Conservation (phyloP, 1,140 invertebrate genomes). For the Euglossa dilemma region DNA sequence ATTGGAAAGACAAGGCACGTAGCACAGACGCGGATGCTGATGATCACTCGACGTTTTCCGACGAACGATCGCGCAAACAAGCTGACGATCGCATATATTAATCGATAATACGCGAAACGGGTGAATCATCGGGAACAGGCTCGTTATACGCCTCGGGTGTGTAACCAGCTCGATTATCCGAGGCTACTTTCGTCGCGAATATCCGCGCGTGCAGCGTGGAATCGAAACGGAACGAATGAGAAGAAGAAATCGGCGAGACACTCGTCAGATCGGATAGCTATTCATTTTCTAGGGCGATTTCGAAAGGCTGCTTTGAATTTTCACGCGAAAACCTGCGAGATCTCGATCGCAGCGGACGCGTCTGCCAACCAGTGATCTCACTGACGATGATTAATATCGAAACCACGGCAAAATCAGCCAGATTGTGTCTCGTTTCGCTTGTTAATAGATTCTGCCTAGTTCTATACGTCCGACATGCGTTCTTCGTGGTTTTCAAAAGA, state of each 20-base stretch:
- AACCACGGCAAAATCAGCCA: not conserved
- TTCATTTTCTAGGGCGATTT: not conserved
- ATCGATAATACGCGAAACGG: not conserved
- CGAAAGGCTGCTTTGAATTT: not conserved
- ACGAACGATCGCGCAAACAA: not conserved
- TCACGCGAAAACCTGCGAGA: not conserved
- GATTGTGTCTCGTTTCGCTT: not conserved
- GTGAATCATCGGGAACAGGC: slow-evolving; percentile 14
- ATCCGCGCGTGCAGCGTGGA: slow-evolving; percentile 16
- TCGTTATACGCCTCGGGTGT: not conserved
- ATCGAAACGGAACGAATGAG: slow-evolving; percentile 2
- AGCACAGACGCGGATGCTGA: too few species aligned
- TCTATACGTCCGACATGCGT: not conserved
- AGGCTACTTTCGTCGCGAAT: slow-evolving; percentile 32
- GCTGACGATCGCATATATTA: not conserved
- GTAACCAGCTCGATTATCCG: not conserved
- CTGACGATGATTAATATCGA: slow-evolving; percentile 21
- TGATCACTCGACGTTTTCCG: not conserved
- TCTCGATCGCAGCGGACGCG: not conserved
- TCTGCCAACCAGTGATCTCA: slow-evolving; percentile 1
- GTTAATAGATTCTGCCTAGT: slow-evolving; percentile 1
- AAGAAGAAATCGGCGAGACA: not conserved
- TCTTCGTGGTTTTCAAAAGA: not conserved
- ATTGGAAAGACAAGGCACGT: too few species aligned
- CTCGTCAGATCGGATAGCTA: not conserved